These are phyloP conservation scores for Apistogramma diplotaenia DNA, from an alignment of 2,113 vertebrate species.

Conservation along the genomic window DNA sequence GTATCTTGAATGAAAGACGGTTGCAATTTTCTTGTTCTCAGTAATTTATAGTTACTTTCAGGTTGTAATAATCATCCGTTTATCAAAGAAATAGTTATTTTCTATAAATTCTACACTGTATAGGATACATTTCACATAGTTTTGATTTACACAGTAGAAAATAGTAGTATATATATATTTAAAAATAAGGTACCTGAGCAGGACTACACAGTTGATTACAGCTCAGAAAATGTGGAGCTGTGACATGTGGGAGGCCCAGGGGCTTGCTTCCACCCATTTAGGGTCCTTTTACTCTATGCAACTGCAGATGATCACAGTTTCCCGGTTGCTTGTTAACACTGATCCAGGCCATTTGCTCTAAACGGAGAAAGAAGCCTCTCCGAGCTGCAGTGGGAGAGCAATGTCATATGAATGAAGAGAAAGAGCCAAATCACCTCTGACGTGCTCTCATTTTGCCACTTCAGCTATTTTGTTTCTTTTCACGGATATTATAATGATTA, in stretches of 20 bases:
- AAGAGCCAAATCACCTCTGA: not conserved
- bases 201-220: not conserved
- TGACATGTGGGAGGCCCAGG: not conserved
- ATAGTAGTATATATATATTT: not conserved
- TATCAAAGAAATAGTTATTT: not conserved
- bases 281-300: not conserved
- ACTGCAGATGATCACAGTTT: constrained; percentile 26
- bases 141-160: not conserved
- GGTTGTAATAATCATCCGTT: not conserved
- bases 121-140: not conserved
- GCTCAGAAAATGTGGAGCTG: not conserved
- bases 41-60: not conserved
- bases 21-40: not conserved
- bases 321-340: constrained; percentile 28
- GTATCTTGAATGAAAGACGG: not conserved
- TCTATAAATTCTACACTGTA: not conserved
- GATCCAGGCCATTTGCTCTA: constrained; percentile 33
- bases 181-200: not conserved
- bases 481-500: constrained; percentile 16
- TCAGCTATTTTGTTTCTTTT: not conserved
- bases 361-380: constrained; percentile 11
- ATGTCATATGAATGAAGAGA: not conserved
- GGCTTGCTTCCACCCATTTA: not conserved
- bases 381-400: constrained; percentile 26
- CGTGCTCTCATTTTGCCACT: not conserved